Percentiles rank a stretch among this genome's conserved stretches.
Conservation (phyloP, 2,113 vertebrate genomes). For the Mystacornis crossleyi region DNA sequence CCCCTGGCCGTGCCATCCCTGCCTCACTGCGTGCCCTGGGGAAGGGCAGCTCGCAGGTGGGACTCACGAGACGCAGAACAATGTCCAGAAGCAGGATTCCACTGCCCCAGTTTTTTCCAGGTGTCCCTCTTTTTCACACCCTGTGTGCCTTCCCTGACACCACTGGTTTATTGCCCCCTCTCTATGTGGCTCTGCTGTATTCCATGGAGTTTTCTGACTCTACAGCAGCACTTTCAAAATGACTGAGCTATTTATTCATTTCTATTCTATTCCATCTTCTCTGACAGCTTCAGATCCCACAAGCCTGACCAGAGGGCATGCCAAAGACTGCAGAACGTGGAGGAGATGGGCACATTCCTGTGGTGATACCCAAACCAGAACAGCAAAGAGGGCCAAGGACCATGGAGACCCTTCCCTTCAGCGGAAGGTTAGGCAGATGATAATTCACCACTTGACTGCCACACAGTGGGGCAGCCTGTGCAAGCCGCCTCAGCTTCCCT, state of each 20-base stretch:
- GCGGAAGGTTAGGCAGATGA: rapidly evolving
- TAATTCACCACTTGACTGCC: not conserved
- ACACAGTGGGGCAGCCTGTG: not conserved
- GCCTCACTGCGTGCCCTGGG: rapidly evolving
- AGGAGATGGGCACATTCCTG: not conserved
- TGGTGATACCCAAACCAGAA: not conserved
- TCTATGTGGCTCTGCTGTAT: not conserved
- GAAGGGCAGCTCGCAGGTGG: not conserved
- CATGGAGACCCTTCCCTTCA: rapidly evolving
- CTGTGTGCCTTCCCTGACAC: rapidly evolving
- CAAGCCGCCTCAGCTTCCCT: rapidly evolving
- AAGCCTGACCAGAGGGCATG: not conserved
- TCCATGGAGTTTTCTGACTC: not conserved
- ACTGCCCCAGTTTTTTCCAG: not conserved
- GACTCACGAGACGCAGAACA: rapidly evolving
- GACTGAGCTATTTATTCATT: not conserved
- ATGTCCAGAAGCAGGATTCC: not conserved
- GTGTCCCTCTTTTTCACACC: not conserved
- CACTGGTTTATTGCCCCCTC: not conserved
- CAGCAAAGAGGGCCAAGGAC: not conserved
- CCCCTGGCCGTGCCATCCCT: not conserved
- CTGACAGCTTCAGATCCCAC: not conserved
- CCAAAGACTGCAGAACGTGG: not conserved
- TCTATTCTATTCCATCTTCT: not conserved
- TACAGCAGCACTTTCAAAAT: not conserved